Conservation (phyloP, 64 coral and sea anemone species). For the Platygyra sinensis region DNA sequence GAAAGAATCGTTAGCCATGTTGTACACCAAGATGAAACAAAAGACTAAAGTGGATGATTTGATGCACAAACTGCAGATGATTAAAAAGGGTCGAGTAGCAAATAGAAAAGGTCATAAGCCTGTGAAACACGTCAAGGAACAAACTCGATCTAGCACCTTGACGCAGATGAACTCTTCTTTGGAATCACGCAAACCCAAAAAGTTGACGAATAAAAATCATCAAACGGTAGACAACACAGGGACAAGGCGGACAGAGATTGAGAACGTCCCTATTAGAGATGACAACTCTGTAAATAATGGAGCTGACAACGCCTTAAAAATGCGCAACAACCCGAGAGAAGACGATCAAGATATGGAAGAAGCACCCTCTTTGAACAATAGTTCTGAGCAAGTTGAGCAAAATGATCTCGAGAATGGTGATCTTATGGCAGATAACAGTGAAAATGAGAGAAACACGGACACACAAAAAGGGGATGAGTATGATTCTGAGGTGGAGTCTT, state of each 20-base stretch:
- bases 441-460: not conserved
- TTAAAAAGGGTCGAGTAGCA: conserved; percentile 10
- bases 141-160: not conserved
- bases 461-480: not conserved
- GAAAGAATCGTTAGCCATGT: conserved; percentile 19
- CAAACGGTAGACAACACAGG: not conserved
- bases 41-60: not conserved
- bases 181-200: not conserved
- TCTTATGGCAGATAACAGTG: not conserved
- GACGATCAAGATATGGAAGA: not conserved
- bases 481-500: not conserved
- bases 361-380: not conserved
- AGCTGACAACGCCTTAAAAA: not conserved
- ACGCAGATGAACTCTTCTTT: not conserved
- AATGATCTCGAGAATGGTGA: not conserved
- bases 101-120: not conserved
- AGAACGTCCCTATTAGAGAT: not conserved
- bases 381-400: not conserved
- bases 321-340: not conserved
- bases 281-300: not conserved
- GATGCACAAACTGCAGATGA: conserved; percentile 43
- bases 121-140: not conserved
- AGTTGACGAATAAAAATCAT: not conserved
- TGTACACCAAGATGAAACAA: conserved; percentile 21
- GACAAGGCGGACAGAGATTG: not conserved